Evolutionary conservation across 2,888 invertebrate genomes (phyloP).

Genomic region (Dryobotodes eremita): DNA sequence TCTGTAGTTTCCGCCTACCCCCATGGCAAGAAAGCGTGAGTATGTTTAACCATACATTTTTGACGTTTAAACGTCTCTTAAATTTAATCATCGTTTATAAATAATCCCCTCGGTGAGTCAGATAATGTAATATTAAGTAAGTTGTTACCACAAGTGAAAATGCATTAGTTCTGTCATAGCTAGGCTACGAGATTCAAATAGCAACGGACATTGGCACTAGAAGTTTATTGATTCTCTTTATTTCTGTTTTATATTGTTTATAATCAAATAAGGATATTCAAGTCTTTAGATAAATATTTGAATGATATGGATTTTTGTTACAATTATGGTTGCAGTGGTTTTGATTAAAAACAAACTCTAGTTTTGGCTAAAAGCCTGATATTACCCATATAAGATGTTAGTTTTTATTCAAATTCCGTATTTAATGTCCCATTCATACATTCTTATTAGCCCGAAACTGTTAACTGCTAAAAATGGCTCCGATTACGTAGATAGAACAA

Average conservation of each 20-base stretch:
- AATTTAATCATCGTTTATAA: no score
- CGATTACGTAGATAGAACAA: neutral
- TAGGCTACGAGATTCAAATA: neutral
- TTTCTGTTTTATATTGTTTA: no score
- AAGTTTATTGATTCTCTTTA: no score
- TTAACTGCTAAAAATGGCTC: neutral
- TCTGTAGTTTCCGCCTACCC: no score
- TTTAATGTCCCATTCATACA: conserved; percentile 37
- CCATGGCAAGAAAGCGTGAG: no score
- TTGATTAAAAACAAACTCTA: neutral
- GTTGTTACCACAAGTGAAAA: neutral
- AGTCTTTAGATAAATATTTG: neutral
- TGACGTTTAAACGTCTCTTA: no score
- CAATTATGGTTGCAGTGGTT: neutral
- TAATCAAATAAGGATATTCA: neutral
- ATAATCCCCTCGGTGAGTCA: no score
- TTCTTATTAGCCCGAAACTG: conserved; percentile 2
- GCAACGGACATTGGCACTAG: neutral
- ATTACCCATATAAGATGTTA: neutral
- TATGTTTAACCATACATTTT: no score
- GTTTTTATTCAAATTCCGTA: conserved; percentile 26
- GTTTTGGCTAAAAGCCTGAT: conserved; percentile 15
- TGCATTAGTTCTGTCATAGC: neutral
- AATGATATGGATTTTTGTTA: neutral
- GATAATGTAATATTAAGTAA: no score